Conservation (phyloP, 2,888 invertebrate genomes). For the Leptodirus hochenwartii region DNA sequence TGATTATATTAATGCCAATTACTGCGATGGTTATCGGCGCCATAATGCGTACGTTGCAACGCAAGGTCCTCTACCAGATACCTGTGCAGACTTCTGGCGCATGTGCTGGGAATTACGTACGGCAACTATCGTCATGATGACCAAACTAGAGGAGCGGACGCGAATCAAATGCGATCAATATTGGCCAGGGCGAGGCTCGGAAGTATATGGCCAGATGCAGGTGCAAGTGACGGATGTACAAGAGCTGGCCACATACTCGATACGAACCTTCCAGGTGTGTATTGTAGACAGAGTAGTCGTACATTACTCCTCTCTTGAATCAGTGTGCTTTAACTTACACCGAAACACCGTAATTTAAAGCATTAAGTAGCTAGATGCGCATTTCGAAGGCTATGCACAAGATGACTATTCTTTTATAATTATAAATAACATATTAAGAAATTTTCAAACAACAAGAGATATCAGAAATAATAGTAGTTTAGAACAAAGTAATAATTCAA, state of each 20-base stretch:
- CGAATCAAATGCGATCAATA: slow-evolving; percentile 96
- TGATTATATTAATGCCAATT: slow-evolving; percentile 98
- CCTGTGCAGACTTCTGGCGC: slow-evolving; percentile 96
- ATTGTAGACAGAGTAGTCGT: too few species aligned
- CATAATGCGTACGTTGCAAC: slow-evolving; percentile 98
- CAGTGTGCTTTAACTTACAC: too few species aligned
- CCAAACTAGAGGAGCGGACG: slow-evolving; percentile 90
- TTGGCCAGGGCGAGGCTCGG: slow-evolving; percentile 91
- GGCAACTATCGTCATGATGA: slow-evolving; percentile 98
- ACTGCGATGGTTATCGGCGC: slow-evolving; percentile 96
- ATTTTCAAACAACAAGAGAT: too few species aligned
- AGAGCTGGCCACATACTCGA: slow-evolving; percentile 95
- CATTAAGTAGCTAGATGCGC: too few species aligned
- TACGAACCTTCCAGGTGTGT: slow-evolving; percentile 92
- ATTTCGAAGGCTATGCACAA: too few species aligned
- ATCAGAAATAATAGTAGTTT: too few species aligned
- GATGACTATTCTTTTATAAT: too few species aligned
- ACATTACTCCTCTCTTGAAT: too few species aligned
- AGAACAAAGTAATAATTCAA: too few species aligned
- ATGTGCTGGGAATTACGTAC: slow-evolving; percentile 98
- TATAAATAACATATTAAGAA: too few species aligned
- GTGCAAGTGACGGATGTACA: slow-evolving; percentile 89
- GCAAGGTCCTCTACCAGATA: slow-evolving; percentile 95
- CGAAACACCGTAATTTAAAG: too few species aligned
- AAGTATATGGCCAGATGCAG: slow-evolving; percentile 88